phyloP scores from a whole-genome alignment of 2,113 vertebrate genomes.

The Petaurus breviceps region DNA sequence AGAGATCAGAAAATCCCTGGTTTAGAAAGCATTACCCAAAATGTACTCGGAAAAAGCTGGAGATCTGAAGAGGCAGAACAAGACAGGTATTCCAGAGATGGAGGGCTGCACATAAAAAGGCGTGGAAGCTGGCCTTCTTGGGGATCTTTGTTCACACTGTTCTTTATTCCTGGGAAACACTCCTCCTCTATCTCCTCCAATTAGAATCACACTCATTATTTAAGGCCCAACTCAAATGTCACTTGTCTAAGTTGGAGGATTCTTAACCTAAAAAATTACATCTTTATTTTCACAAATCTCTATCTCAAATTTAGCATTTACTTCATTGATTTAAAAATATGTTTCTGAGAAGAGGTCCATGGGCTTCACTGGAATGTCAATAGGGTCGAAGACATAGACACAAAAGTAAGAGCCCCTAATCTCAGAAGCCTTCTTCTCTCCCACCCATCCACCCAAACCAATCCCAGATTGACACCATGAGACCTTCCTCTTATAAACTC shows the following conservation, averaged over 20 bases:
- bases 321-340: neutral
- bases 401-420: neutral
- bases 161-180: neutral
- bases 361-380: neutral
- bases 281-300: neutral
- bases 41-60: neutral
- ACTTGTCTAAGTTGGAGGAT: neutral
- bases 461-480: neutral
- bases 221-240: neutral
- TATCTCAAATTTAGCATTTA: neutral
- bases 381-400: neutral
- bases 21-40: neutral
- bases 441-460: neutral
- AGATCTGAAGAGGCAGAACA: neutral
- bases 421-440: neutral
- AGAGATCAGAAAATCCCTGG: neutral
- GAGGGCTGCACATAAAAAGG: neutral
- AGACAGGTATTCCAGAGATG: neutral
- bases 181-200: neutral
- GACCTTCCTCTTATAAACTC: neutral
- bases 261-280: neutral
- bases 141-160: neutral
- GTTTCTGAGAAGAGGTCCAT: neutral
- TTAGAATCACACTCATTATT: neutral
- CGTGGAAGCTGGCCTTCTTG: neutral